phyloP scores from a whole-genome alignment of 1,140 invertebrate genomes.

The Aphelinus atriplicis region DNA sequence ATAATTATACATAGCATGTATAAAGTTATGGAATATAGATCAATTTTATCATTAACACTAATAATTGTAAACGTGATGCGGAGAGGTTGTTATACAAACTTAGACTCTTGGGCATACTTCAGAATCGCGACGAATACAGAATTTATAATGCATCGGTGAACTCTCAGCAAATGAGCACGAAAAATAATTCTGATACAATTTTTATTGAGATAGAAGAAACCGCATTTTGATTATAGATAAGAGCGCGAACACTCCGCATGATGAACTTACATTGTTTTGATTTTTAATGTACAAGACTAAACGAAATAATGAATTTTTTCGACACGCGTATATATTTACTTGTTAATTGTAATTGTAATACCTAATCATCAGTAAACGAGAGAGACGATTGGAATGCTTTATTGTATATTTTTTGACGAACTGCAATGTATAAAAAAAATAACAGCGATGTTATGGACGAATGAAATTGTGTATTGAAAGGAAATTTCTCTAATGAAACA shows the following conservation, averaged over 20 bases:
- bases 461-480: slow-evolving; percentile 43
- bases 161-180: slow-evolving; percentile 29
- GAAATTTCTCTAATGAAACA: slow-evolving; percentile 37
- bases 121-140: slow-evolving; percentile 46
- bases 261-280: slow-evolving; percentile 41
- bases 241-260: slow-evolving; percentile 36
- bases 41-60: slow-evolving; percentile 64
- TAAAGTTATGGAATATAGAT: slow-evolving; percentile 64
- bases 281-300: slow-evolving; percentile 40
- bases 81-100: slow-evolving; percentile 56
- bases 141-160: slow-evolving; percentile 32
- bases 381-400: slow-evolving; percentile 40
- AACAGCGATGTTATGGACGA: slow-evolving; percentile 42
- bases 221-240: slow-evolving; percentile 36
- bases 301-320: slow-evolving; percentile 30
- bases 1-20: slow-evolving; percentile 67
- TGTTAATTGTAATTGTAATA: slow-evolving; percentile 40
- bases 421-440: slow-evolving; percentile 42
- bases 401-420: slow-evolving; percentile 42
- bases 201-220: slow-evolving; percentile 7
- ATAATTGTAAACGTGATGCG: slow-evolving; percentile 59
- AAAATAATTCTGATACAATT: slow-evolving; percentile 22
- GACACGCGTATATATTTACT: slow-evolving; percentile 34
- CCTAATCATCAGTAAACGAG: slow-evolving; percentile 39
- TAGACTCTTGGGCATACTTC: slow-evolving; percentile 52